A percentile compares a stretch with the other conserved stretches of the same genome.
These are phyloP conservation scores for Gasterosteus nipponicus DNA, from an alignment of 2,113 vertebrate species.

Conservation along the genomic window DNA sequence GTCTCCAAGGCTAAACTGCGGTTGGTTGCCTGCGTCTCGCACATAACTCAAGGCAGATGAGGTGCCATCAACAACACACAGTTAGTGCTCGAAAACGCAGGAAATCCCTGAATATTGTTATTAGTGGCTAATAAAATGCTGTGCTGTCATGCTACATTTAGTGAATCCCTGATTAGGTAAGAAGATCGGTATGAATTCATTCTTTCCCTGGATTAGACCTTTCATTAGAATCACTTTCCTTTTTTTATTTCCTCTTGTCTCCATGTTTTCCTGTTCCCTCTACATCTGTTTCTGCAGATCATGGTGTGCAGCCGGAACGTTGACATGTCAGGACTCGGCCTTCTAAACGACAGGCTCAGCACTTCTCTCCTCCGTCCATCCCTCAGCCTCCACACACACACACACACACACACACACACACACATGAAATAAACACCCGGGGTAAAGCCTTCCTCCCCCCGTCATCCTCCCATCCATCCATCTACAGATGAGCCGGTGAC, in stretches of 20 bases:
- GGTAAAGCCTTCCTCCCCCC: slow-evolving; percentile 63
- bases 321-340: slow-evolving; percentile 70
- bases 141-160: slow-evolving; percentile 17
- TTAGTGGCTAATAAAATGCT: slow-evolving; percentile 30
- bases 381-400: slow-evolving; percentile 2
- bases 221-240: not conserved
- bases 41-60: slow-evolving; percentile 56
- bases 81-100: slow-evolving; percentile 12
- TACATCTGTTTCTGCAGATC: slow-evolving; percentile 68
- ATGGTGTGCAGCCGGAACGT: slow-evolving; percentile 36
- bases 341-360: slow-evolving; percentile 61
- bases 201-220: slow-evolving; percentile 9
- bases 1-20: slow-evolving; percentile 44
- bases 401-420: slow-evolving; percentile 17
- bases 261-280: slow-evolving; percentile 44
- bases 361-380: slow-evolving; percentile 17
- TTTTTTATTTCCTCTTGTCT: slow-evolving; percentile 9
- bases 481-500: slow-evolving; percentile 55
- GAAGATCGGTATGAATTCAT: not conserved
- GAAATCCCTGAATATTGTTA: slow-evolving; percentile 16
- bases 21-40: slow-evolving; percentile 38
- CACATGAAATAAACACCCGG: slow-evolving; percentile 58
- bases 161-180: slow-evolving; percentile 17
- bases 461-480: slow-evolving; percentile 57
- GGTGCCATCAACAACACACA: slow-evolving; percentile 21